Evolutionary conservation across 2,888 invertebrate genomes (phyloP).

Genomic region (Osmoderma eremita): DNA sequence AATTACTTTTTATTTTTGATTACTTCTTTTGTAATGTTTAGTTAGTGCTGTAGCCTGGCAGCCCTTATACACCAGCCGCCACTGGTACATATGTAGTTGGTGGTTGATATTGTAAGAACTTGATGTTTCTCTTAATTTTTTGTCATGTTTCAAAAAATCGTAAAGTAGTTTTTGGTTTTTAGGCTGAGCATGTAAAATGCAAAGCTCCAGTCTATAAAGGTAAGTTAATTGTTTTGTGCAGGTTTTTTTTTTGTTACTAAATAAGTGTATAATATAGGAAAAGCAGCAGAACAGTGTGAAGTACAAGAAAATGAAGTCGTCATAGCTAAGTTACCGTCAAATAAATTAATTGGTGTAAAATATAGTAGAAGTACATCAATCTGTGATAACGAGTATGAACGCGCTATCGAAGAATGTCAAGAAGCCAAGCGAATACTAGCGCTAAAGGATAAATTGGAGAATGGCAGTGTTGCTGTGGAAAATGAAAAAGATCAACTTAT

Average conservation of each 20-base stretch:
- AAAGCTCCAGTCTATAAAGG: conserved; percentile 54
- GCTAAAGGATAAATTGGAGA: conserved; percentile 67
- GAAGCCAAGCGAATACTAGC: conserved; percentile 71
- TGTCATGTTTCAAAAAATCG: too few species aligned
- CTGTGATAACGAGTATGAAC: conserved; percentile 70
- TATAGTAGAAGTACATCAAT: conserved; percentile 70
- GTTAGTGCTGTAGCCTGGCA: too few species aligned
- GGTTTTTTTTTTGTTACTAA: conserved; percentile 9
- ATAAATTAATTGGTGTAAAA: conserved; percentile 74
- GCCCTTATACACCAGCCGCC: too few species aligned
- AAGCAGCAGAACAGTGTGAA: conserved; percentile 48
- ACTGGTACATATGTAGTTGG: too few species aligned
- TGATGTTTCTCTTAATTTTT: too few species aligned
- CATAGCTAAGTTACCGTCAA: conserved; percentile 71
- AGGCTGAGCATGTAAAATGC: conserved; percentile 56
- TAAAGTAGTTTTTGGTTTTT: conserved; percentile 43
- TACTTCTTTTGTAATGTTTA: too few species aligned
- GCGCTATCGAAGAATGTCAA: conserved; percentile 73
- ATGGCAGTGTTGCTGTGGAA: conserved; percentile 43
- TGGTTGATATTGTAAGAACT: too few species aligned
- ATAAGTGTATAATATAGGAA: conserved; percentile 46
- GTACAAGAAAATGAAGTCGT: conserved; percentile 65
- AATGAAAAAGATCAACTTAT: conserved; percentile 62
- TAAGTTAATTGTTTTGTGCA: conserved; percentile 46
- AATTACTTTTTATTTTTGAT: too few species aligned